Conservation (phyloP, 2,888 invertebrate species). For the Schizaphis graminum region DNA sequence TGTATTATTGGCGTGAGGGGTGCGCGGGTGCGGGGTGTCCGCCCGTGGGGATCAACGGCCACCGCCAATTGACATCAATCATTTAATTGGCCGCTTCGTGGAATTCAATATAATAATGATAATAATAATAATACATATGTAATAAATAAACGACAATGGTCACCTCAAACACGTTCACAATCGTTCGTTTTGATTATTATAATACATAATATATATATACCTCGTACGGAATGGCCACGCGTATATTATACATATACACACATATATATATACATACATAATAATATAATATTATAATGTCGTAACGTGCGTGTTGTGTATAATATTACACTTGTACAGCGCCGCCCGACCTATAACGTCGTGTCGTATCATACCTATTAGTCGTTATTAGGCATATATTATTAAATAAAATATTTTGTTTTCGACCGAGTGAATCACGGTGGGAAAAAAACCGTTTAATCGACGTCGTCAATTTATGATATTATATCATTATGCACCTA, state of each 20-base stretch:
- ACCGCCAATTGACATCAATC: constrained; percentile 64
- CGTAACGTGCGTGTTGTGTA: too few species aligned
- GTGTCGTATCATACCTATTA: too few species aligned
- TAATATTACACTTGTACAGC: too few species aligned
- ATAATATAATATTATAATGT: too few species aligned
- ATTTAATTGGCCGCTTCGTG: constrained; percentile 52
- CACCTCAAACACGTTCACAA: constrained; percentile 34
- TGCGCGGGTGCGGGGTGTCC: background rate
- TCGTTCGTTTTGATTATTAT: constrained; percentile 40
- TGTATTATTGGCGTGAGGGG: background rate
- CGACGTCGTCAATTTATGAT: too few species aligned
- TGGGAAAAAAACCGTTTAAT: too few species aligned
- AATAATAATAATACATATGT: background rate
- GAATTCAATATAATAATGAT: constrained; percentile 57
- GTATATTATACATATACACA: too few species aligned
- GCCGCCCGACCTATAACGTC: too few species aligned
- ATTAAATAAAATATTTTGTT: background rate
- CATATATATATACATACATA: too few species aligned
- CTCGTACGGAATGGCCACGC: too few species aligned
- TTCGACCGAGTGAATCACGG: background rate
- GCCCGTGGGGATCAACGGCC: constrained; percentile 60
- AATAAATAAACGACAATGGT: constrained; percentile 42
- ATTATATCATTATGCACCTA: too few species aligned
- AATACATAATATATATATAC: too few species aligned
- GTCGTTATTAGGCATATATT: background rate